Evolutionary conservation across 2,797 vertebrate genomes (phyloP), one percentile per base, ranked within the genome.

Genomic region (Cheracebus regulus): DNA sequence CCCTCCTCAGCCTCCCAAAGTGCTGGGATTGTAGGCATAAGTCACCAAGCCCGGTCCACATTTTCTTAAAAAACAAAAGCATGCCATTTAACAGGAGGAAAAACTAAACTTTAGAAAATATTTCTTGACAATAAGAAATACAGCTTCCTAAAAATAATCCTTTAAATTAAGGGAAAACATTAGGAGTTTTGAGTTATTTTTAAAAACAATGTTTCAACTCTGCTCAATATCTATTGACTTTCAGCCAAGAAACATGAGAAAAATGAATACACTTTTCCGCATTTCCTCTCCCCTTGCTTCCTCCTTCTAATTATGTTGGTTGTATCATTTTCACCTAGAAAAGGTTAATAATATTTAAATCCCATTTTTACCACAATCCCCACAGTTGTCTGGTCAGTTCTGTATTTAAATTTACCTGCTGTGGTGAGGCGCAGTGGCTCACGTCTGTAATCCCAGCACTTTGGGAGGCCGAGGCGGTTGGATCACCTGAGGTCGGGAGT

Each of bases 51-150:
- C 61, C 0, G 1, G 61, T 30, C 58, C 61, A 90, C 3, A 39
- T 33, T 75, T 90, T 85, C 39, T 73, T 90, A 89, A 82, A 76
- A 82, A 91, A 83, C 57, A 61, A 83, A 94, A 81, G 78, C 44
- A 15, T 78, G 70, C 36, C 39, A 13, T 64, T 89, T 92, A 92
- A 92, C 33, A 28, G 52, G n/a, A 48, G 24, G n/a, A 85, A 90
- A 89, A 93, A 58, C 41, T 41, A 13, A 97, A 87, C 33, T 94
- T 89, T 39, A 84, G 57, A 92, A 81, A 89, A 52, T 93, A 58
- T 82, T 81, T 82, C 48, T 84, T 95, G 84, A 94, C 57, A 79
- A 44, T 39, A 88, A 80, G 61, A 81, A 92, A 76, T 41, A 50
- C 26, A 90, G 15, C 33, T 90, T 92, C 44, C 36, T 81, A 89